Evolutionary conservation across 2,113 vertebrate species (phyloP).

Genomic region (Indicator indicator): DNA sequence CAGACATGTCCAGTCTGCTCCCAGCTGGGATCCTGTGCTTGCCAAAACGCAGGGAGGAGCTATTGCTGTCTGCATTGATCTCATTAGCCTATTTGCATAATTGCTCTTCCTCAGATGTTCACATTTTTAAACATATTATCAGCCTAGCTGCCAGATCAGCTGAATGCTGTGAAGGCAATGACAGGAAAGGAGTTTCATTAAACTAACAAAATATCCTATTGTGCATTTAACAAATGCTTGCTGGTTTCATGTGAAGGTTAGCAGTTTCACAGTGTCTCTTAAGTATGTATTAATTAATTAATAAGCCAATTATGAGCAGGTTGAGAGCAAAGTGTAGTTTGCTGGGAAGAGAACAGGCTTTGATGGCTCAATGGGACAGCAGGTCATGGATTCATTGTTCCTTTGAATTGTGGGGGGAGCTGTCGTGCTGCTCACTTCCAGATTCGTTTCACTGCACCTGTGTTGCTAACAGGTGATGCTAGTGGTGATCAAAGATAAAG

Average conservation of each 20-base stretch:
- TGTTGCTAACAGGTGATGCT: not conserved
- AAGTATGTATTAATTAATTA: slow-evolving; percentile 32
- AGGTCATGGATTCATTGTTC: not conserved
- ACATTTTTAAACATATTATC: not conserved
- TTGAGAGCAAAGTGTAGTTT: slow-evolving; percentile 6
- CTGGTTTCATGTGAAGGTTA: not conserved
- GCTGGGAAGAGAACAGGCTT: slow-evolving; percentile 1
- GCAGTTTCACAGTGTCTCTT: not conserved
- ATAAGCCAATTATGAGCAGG: slow-evolving; percentile 27
- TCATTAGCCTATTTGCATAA: slow-evolving; percentile 33
- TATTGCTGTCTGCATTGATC: not conserved
- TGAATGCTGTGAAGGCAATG: not conserved
- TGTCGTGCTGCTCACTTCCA: not conserved
- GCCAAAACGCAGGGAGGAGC: not conserved
- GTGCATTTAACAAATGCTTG: not conserved
- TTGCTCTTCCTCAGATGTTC: not conserved
- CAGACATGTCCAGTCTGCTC: accelerated
- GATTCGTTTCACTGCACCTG: not conserved
- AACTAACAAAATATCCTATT: slow-evolving; percentile 8
- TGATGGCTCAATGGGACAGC: not conserved
- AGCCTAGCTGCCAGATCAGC: not conserved
- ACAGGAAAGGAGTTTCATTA: not conserved
- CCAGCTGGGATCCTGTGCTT: not conserved
- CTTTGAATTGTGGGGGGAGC: not conserved
- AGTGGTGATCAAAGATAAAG: not conserved